Evolutionary conservation across 2,797 vertebrate genomes (phyloP).

Genomic region (Steatocranus sp.): DNA sequence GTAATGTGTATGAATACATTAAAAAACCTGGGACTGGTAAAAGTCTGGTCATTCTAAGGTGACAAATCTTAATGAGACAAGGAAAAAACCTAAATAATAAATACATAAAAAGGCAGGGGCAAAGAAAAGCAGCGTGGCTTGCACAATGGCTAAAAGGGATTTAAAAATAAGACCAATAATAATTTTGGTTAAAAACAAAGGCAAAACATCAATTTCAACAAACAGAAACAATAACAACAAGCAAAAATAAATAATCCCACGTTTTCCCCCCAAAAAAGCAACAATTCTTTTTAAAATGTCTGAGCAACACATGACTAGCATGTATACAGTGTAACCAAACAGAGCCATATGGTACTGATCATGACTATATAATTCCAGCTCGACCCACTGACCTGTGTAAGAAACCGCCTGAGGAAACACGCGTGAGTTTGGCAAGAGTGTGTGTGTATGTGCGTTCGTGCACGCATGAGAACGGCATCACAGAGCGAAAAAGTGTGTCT

Average conservation of each 20-base stretch:
- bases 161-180: not conserved
- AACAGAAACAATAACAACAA: not conserved
- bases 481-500: slow-evolving; percentile 49
- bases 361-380: slow-evolving; percentile 54
- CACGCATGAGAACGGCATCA: slow-evolving; percentile 3
- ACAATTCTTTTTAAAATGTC: not conserved
- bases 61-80: not conserved
- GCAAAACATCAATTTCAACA: not conserved
- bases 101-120: not conserved
- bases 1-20: not conserved
- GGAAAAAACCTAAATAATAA: not conserved
- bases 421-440: not conserved
- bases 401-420: slow-evolving; percentile 36
- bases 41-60: not conserved
- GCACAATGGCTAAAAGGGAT: not conserved
- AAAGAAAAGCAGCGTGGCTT: not conserved
- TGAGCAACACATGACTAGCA: not conserved
- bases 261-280: not conserved
- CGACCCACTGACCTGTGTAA: slow-evolving; percentile 62
- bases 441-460: not conserved
- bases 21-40: not conserved
- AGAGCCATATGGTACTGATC: slow-evolving; percentile 68
- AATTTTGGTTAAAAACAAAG: not conserved
- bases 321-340: not conserved
- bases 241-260: not conserved